Evolutionary conservation across 2,888 invertebrate species (phyloP), one percentile per base, ranked within the genome.

Genomic region (Acrobasis suavella): DNA sequence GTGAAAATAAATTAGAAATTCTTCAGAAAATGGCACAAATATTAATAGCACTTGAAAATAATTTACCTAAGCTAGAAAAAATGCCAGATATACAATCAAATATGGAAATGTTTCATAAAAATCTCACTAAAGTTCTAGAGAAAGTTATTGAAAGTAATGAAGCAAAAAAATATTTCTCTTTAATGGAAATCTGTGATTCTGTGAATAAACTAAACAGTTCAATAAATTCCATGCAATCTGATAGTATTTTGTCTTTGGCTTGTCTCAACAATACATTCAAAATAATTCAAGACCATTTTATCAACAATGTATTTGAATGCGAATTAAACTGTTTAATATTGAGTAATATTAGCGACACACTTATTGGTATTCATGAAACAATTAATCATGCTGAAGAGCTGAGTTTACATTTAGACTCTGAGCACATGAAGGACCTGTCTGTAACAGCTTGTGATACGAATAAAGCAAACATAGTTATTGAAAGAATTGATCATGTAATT

Each of bases 81-180:
- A 70, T 84, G 50, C 78, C 85, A 17, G 74, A 79, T 64, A 65
- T 89, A 12, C 86, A 87, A 68, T 69, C 64, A 22, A 71, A 85
- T 54, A 80, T 90, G 88, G 71, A 81, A 70, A 50, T 81, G 66
- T 83, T 91, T 83, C 78, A 94, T 80, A 86, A 93, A 87, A 77
- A 93, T 69, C 77, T 94, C 16, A 94, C 94, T 0, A 91, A 92
- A 68, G 80, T 94, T 10, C 85, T 94, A 62, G 93, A 94, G 76
- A 93, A 93, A 66, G 93, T 94, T 6, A 87, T 94, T 62, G 93
- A 94, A 69, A 85, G 85, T 69, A 91, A 92, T 67, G 87, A 91
- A 37, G 79, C 86, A 2, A 78, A 75, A 10, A 90, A 91, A 78
- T 92, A 92, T 71, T 84, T 85, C 54, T 70, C 70, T 10, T 74